Evolutionary conservation across 2,797 vertebrate genomes (phyloP).

Genomic region (Chrosomus eos): DNA sequence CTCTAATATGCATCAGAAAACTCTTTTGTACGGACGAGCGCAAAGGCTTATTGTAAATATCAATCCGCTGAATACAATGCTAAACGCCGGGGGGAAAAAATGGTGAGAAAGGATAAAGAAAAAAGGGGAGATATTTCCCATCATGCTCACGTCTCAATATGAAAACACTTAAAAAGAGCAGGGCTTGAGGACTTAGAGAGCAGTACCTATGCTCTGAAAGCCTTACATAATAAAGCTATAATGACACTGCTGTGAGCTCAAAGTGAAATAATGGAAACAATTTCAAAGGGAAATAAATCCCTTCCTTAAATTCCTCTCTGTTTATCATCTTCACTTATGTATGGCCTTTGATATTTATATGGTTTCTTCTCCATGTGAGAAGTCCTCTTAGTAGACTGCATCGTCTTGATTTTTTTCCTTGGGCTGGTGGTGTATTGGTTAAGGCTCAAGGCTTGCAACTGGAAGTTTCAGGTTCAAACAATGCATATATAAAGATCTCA

Average conservation of each 20-base stretch:
- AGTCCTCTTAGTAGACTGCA: constrained; percentile 24
- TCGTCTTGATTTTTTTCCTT: background rate
- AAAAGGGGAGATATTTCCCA: constrained; percentile 39
- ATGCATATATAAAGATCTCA: background rate
- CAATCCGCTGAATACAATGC: constrained; percentile 49
- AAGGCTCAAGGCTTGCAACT: background rate
- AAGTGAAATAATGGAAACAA: constrained; percentile 53
- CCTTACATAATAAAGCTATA: constrained; percentile 61
- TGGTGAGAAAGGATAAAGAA: constrained; percentile 35
- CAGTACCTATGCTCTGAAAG: constrained; percentile 55
- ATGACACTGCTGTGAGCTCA: constrained; percentile 56
- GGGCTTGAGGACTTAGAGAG: constrained; percentile 40
- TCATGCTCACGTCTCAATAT: constrained; percentile 45
- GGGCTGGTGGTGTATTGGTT: background rate
- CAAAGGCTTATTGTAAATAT: constrained; percentile 52
- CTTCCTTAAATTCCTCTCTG: constrained; percentile 55
- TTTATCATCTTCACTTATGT: constrained; percentile 53
- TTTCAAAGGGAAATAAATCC: constrained; percentile 61
- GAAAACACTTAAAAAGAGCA: constrained; percentile 40
- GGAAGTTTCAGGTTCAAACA: background rate
- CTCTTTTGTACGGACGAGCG: constrained; percentile 53
- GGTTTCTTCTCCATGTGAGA: constrained; percentile 30
- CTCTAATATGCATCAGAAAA: constrained; percentile 49
- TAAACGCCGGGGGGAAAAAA: constrained; percentile 1
- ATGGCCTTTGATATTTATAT: constrained; percentile 38